A percentile compares a stretch with the other conserved stretches of the same genome.
Conservation (phyloP, 2,113 vertebrate species). For the Steatornis caripensis region DNA sequence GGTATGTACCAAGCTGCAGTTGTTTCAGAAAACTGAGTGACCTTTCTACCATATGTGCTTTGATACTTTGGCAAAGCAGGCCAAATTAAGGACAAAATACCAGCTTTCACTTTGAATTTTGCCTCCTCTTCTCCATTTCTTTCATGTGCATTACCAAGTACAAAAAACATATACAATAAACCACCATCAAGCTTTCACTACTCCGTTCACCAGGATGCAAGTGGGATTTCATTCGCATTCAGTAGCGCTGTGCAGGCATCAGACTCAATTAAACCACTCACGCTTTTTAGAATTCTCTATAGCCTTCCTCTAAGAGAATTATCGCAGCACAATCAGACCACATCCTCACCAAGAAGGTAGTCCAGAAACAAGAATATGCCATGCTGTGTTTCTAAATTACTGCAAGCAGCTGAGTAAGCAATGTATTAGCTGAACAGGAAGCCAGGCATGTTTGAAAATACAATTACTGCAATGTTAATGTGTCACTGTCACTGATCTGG, state of each 20-base stretch:
- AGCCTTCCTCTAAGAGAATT: constrained; percentile 55
- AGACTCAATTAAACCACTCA: constrained; percentile 45
- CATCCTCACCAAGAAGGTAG: constrained; percentile 54
- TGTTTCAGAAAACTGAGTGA: not conserved
- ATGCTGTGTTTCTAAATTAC: constrained; percentile 46
- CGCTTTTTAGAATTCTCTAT: constrained; percentile 39
- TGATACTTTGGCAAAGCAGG: constrained; percentile 12
- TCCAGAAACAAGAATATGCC: constrained; percentile 62
- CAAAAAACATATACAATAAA: not conserved
- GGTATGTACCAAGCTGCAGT: not conserved
- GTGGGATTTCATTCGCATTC: not conserved
- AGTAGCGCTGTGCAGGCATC: not conserved
- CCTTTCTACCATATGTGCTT: not conserved
- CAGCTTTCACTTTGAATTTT: not conserved
- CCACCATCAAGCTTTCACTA: not conserved
- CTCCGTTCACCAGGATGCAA: not conserved
- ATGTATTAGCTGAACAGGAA: constrained; percentile 64
- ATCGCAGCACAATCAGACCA: constrained; percentile 58
- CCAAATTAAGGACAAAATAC: constrained; percentile 20
- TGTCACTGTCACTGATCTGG: constrained; percentile 48
- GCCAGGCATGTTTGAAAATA: constrained; percentile 62
- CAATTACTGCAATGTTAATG: constrained; percentile 64
- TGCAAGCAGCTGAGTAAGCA: constrained; percentile 75
- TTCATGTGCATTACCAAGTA: not conserved
- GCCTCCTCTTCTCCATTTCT: not conserved